Base-by-base conservation (phyloP, 2,113 vertebrate genomes). In the Mormyrus lacerda region DNA sequence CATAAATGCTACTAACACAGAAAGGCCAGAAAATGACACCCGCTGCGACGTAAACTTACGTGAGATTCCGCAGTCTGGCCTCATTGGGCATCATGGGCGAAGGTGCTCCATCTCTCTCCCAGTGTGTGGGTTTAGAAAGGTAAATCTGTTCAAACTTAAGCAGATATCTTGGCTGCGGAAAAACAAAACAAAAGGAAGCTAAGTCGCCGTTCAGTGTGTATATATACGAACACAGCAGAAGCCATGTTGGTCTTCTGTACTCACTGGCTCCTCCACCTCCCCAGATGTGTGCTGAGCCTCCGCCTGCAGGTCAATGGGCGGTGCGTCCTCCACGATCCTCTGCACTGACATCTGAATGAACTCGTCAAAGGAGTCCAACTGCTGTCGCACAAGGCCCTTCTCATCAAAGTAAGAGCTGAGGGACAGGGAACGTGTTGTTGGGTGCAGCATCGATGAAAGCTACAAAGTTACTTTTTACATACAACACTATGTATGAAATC, bases 291-390 rank as follows among this genome's bases (percentile, higher is more conserved):
- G 98, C 93, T 99, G 98, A 44, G 98, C 98, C 95, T 99, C 98
- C 50, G 98, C 98, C 92, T 99, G 98, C 24, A 99, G 95, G 93
- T 99, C 98, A 24, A 99, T 99, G 76, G 98, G 98, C 0, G 98
- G 98, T 0, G 98, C 98, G 39, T 99, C 98, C 93, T 99, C 98
- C 90, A 99, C 98, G 61, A 99, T 99, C 94, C 98, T 97, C 94
- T 99, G 98, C 87, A 99, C 98, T 4, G 98, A 99, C 98, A 99
- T 99, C 95, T 99, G 98, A 94, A 99, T 99, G 92, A 99, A 99
- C 92, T 99, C 98, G 93, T 99, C 98, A 17, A 99, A 99, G 1
- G 98, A 99, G 93, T 99, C 98, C 95, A 99, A 87, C 92, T 99
- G 98, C 89, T 99, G 98, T 47, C 98, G 97, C 50, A 99, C 98